These are phyloP conservation scores for Rhyzopertha dominica DNA, from an alignment of 1,140 invertebrate species.

Conservation along the genomic window DNA sequence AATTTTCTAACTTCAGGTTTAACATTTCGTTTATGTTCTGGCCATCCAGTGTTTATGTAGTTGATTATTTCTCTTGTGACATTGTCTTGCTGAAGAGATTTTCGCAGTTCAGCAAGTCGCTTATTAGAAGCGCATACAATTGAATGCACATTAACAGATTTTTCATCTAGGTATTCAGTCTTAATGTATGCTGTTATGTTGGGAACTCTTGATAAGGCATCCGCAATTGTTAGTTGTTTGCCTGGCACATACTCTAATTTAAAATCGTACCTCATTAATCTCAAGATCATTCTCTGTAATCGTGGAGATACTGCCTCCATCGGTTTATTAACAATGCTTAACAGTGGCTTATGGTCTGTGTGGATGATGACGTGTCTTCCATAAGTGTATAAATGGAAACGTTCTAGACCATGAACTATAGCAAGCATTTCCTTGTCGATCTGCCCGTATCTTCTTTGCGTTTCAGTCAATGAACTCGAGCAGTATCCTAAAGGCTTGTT, in stretches of 20 bases:
- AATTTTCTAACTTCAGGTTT: no score
- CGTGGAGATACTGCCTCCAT: slow-evolving; percentile 37
- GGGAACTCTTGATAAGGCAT: no score
- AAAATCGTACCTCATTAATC: slow-evolving; percentile 41
- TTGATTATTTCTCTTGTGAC: no score
- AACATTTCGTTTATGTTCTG: no score
- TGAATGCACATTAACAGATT: no score
- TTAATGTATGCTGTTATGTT: no score
- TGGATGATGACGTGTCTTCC: slow-evolving; percentile 38
- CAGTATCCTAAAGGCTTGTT: slow-evolving; percentile 40
- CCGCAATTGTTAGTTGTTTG: slow-evolving; percentile 35
- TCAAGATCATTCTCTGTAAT: slow-evolving; percentile 42
- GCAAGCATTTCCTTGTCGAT: slow-evolving; percentile 50
- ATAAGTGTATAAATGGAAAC: slow-evolving; percentile 45
- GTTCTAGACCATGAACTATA: slow-evolving; percentile 45
- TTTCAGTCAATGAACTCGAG: slow-evolving; percentile 20
- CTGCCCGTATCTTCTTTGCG: slow-evolving; percentile 35
- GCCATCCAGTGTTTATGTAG: no score
- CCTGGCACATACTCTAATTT: slow-evolving; percentile 35
- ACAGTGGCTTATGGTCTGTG: slow-evolving; percentile 33
- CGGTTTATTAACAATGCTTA: slow-evolving; percentile 12
- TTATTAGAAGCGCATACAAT: no score
- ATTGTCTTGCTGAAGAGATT: no score
- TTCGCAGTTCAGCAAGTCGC: no score
- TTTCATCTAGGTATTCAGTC: no score